Base-by-base conservation (phyloP, 2,797 vertebrate species). In the Agapornis canus region DNA sequence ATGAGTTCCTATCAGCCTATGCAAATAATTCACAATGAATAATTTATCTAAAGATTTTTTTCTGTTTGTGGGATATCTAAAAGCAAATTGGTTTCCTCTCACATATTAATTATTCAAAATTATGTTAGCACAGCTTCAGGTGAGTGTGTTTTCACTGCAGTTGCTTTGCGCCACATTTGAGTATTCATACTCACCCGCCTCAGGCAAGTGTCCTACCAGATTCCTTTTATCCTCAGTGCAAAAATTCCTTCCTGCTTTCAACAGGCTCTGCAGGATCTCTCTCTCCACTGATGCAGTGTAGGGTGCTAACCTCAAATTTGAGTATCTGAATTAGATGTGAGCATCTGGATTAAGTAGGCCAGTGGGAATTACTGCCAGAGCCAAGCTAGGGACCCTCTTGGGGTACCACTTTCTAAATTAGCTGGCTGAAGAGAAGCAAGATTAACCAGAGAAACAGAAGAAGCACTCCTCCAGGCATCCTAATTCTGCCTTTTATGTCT, bases 1-100 rank as follows among this genome's bases (percentile, higher is more conserved):
- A 95, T 93, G 82, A 91, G 72, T 75, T 97, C 80, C 85, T 92
- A 78, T 91, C 47, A 0, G 68, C 35, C 80, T 86, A 73, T 84
- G 92, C 92, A 95, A 96, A 95, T 96, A 96, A 87, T 87, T 86
- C 72, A 66, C 80, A 72, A 92, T 93, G 72, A 97, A 97, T 95
- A 90, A 95, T 93, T 94, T 92, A 97, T 95, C 95, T 93, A 86
- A 92, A 78, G 6, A 31, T 57, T 83, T 82, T 90, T 87, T 94
- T 81, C 73, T 92, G 82, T 95, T 96, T 94, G 73, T 81, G 69
- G 76, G 54, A 54, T 86, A 93, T 88, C 66, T 93, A 81, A 89
- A 91, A 94, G 86, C 45, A 92, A 86, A 94, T 88, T 84, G 42
- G 66, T 80, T 94, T 92, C 84, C 86, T 76, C 86, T 76, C 72